Evolutionary conservation across 2,797 vertebrate genomes (phyloP), one percentile per base, ranked within the genome.

Genomic region (Lagocephalus sceleratus): DNA sequence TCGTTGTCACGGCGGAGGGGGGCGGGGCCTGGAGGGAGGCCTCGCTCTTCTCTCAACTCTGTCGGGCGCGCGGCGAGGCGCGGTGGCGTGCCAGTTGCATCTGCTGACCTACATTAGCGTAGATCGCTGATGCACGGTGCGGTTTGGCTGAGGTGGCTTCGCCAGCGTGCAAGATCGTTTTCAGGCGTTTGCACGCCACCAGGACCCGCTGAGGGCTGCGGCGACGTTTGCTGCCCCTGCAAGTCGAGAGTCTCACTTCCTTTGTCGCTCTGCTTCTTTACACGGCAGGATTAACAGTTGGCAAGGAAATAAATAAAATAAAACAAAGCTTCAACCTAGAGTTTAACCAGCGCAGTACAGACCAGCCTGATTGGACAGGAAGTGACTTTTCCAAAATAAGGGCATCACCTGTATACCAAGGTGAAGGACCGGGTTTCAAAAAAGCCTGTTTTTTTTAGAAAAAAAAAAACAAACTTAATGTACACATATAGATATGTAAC

Each of bases 1-100:
- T 86, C 63, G 66, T 76, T 82, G 64, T 80, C 78, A 58, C 60
- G 45, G 42, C 55, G 39, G 43, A 57, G 47, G 54, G 25, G 57
- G 39, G 41, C 17, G 6, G 6, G 41, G 43, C 51, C 21, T 2
- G 42, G 20, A 26, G 29, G 22, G 23, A 26, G 22, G 3, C 56
- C 56, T 55, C 21, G 48, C 50, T 63, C 42, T 63, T 60, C 3
- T 17, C 15, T n/a, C 39, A 40, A 7, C 6, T 40, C 2, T 40
- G 15, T 40, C 2, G 17, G 17, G 17, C 16, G 2, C 16, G 10
- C 39, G 17, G 39, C 8, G 6, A 40, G 39, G 17, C 39, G 6
- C 3, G n/a, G 39, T 9, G n/a, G 39, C 3, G 16, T 17, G 39
- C n/a, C 16, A 39, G 35, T 16, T n/a, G 1, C 47, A 23, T 1